Percentiles rank a stretch among this genome's conserved stretches.
Conservation (phyloP, 2,888 invertebrate genomes). For the Aromia moschata region DNA sequence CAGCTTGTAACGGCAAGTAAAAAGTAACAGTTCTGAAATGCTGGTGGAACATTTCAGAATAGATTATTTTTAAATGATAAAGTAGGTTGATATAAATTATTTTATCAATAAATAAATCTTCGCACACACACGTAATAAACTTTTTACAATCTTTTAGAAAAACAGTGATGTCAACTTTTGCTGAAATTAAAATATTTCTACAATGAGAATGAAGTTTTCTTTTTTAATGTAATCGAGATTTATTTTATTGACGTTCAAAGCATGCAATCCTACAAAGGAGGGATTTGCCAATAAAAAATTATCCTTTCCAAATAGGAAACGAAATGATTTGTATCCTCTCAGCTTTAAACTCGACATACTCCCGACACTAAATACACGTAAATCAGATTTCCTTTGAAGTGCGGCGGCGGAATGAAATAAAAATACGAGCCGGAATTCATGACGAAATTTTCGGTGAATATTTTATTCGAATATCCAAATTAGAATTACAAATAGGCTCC, state of each 20-base stretch:
- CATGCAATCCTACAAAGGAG: constrained; percentile 2
- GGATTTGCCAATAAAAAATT: constrained; percentile 16
- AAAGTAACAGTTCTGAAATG: too few species aligned
- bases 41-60: too few species aligned
- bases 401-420: constrained; percentile 20
- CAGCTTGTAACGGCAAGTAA: too few species aligned
- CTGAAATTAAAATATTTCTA: too few species aligned
- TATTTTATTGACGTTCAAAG: constrained; percentile 13
- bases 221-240: neutral
- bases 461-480: constrained; percentile 24
- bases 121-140: too few species aligned
- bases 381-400: constrained; percentile 27
- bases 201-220: too few species aligned
- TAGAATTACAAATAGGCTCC: constrained; percentile 28
- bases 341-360: constrained; percentile 15
- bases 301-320: constrained; percentile 12
- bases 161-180: too few species aligned
- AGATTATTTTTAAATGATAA: too few species aligned
- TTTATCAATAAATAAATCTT: too few species aligned
- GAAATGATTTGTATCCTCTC: constrained; percentile 15
- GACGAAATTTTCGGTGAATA: constrained; percentile 24
- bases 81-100: too few species aligned
- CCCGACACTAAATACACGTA: constrained; percentile 21
- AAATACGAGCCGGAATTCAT: constrained; percentile 15
- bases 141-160: too few species aligned